Evolutionary conservation across 2,113 vertebrate species (phyloP).

Genomic region (Calyptommatus sinebrachiatus): DNA sequence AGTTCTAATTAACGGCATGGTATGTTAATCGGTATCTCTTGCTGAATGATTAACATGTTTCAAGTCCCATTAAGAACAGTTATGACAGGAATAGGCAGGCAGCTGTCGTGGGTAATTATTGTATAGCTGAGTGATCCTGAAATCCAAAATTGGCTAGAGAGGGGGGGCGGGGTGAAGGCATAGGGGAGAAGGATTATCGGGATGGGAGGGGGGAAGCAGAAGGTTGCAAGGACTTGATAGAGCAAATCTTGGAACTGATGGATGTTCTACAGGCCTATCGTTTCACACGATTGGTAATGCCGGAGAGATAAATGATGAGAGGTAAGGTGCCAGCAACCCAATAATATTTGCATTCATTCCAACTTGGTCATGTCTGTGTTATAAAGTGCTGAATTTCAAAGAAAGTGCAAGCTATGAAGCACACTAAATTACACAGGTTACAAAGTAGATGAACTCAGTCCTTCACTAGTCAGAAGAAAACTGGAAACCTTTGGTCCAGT

Average conservation of each 20-base stretch:
- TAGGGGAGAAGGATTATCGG: fast-evolving
- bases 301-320: neutral
- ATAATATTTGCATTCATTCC: conserved; percentile 21
- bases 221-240: neutral
- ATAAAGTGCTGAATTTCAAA: neutral
- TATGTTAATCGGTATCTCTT: conserved; percentile 49
- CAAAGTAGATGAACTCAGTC: fast-evolving
- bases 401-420: neutral
- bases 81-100: conserved; percentile 50
- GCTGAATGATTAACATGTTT: conserved; percentile 55
- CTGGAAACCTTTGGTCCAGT: too few relatives aligned
- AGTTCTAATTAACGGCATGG: conserved; percentile 45
- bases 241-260: neutral
- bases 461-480: neutral
- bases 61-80: conserved; percentile 36
- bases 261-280: fast-evolving
- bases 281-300: neutral
- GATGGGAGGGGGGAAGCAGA: neutral
- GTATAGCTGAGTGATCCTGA: conserved; percentile 41
- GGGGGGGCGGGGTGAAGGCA: neutral
- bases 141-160: fast-evolving
- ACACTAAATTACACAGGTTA: neutral
- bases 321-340: neutral
- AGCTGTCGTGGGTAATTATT: conserved; percentile 45
- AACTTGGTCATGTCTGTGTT: neutral